Evolutionary conservation across 2,113 vertebrate genomes (phyloP).

Genomic region (Blennius ocellaris): DNA sequence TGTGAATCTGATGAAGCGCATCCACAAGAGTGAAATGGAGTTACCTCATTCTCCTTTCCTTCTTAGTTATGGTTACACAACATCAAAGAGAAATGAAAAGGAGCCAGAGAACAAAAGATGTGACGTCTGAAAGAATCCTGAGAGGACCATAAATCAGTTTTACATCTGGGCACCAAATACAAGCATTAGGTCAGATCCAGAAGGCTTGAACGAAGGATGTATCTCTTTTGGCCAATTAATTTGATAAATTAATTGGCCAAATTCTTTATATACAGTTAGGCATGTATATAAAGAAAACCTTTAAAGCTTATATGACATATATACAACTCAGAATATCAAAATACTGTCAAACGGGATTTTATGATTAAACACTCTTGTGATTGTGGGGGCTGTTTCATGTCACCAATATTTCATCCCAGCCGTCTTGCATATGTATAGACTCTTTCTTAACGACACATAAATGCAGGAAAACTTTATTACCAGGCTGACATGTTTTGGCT

Average conservation of each 20-base stretch:
- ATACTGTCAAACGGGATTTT: no score
- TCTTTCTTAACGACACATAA: no score
- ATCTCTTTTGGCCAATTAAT: no score
- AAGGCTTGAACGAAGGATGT: conserved; percentile 1
- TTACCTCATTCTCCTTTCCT: background rate
- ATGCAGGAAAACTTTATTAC: no score
- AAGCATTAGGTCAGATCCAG: conserved; percentile 24
- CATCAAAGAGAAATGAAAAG: conserved; percentile 48
- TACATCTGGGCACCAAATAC: conserved; percentile 64
- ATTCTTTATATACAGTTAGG: no score
- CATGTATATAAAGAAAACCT: background rate
- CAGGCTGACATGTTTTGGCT: no score
- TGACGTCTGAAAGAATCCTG: conserved; percentile 35
- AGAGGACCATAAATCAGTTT: conserved; percentile 59
- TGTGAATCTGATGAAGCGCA: conserved; percentile 4
- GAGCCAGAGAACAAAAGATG: conserved; percentile 36
- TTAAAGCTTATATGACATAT: no score
- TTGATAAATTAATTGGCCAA: conserved; percentile 7
- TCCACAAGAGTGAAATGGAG: conserved; percentile 1
- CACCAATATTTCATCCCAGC: no score
- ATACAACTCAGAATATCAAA: no score
- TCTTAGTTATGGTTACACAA: conserved; percentile 48
- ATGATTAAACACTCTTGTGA: no score
- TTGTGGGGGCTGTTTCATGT: no score
- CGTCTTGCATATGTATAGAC: no score